phyloP scores from a whole-genome alignment of 2,888 invertebrate genomes.

The Tineola bisselliella region DNA sequence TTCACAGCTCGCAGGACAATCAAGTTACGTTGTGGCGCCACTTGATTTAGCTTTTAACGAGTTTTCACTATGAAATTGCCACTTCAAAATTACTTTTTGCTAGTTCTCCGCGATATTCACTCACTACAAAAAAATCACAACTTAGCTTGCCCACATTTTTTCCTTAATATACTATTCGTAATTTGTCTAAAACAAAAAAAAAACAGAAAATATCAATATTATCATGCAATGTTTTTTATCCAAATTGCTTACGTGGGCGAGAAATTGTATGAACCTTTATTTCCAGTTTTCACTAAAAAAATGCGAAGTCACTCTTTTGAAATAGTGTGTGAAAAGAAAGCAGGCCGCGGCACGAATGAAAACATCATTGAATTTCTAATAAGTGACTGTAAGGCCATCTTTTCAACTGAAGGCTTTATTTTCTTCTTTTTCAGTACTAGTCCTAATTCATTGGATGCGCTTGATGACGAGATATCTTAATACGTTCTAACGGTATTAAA shows the following conservation, averaged over 20 bases:
- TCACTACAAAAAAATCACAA: not conserved
- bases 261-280: not conserved
- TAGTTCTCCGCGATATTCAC: not conserved
- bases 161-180: too few species aligned
- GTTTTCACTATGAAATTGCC: constrained; percentile 1
- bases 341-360: constrained; percentile 24
- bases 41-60: constrained; percentile 9
- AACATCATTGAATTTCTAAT: not conserved
- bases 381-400: constrained; percentile 14
- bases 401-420: not conserved
- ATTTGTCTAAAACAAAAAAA: too few species aligned
- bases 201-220: not conserved
- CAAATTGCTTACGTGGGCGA: not conserved
- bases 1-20: constrained; percentile 10
- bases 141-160: not conserved
- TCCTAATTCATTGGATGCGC: too few species aligned
- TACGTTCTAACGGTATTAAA: too few species aligned
- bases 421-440: not conserved
- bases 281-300: constrained; percentile 19
- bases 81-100: not conserved
- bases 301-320: constrained; percentile 43
- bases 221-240: not conserved
- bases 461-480: too few species aligned
- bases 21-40: constrained; percentile 5
- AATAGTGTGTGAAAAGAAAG: constrained; percentile 37